Base-by-base conservation (phyloP, 2,888 invertebrate species). In the Cheilosia soror region DNA sequence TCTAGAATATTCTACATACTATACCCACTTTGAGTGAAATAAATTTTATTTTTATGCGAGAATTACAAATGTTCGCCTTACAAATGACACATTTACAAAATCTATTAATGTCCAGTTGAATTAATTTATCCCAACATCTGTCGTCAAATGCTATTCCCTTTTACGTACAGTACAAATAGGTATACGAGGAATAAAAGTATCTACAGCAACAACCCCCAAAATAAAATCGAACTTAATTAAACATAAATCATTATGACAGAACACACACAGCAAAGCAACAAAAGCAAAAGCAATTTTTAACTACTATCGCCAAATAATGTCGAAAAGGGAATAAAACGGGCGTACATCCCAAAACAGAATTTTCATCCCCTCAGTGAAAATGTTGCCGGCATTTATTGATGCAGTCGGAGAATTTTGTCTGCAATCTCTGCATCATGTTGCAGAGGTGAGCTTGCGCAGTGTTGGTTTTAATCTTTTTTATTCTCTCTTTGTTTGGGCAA, bases 201-300 rank as follows among this genome's bases (percentile, higher is more conserved):
- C 60, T 58, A 40, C 37, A 68, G 42, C 63, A 69, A 37, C 66
- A 57, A 57, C 71, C 77, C 71, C 66, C 40, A 13, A 60, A 65
- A 80, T 84, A 55, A 84, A 80, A 84, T 84, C 80, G 69, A 84
- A 85, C 71, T 81, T 81, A 81, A 85, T 85, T 80, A 81, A 85
- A 81, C 72, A 81, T 85, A 80, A 85, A 76, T 72, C 80, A 53
- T 85, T 71, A 80, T 60, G 55, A 71, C 25, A 49, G 25, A 25
- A 11, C 58, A 62, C 15, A 47, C 51, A 63, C 71, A 69, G 53
- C 79, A 57, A 69, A 60, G 60, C 57, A 75, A 65, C 44, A 71
- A 71, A 20, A 20, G 20, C 20, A 20, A 20, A 53, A 58, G 37
- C 63, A 65, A 60, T 57, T 49, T 53, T 60, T 33, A 40, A 58